Percentiles rank a stretch among this genome's conserved stretches.
These are phyloP conservation scores for Gallinago solitaria DNA, from an alignment of 2,797 vertebrate genomes.

Conservation along the genomic window DNA sequence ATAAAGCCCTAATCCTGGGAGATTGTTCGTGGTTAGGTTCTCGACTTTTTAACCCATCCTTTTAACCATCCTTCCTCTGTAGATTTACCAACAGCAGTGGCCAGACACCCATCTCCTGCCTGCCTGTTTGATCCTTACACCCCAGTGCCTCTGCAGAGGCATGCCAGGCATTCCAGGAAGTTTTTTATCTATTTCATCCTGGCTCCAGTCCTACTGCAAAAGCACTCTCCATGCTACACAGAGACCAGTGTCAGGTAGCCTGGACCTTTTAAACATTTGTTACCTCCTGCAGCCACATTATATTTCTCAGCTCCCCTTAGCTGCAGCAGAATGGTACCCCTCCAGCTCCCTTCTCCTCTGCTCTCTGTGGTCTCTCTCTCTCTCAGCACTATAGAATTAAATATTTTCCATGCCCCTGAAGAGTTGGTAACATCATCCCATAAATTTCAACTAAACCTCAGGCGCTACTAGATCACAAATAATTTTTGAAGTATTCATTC, in stretches of 20 bases:
- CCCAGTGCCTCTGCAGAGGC: not conserved
- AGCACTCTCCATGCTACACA: not conserved
- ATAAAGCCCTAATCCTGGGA: not conserved
- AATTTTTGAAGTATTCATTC: conserved; percentile 52
- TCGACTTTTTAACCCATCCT: not conserved
- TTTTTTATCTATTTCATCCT: not conserved
- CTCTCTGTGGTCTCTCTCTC: not conserved
- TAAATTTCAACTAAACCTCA: conserved; percentile 53
- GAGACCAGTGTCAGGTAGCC: not conserved
- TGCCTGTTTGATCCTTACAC: not conserved
- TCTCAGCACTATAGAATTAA: conserved; percentile 31
- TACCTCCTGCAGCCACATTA: not conserved
- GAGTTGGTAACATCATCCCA: conserved; percentile 37
- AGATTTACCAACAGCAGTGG: not conserved
- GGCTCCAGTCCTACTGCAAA: not conserved
- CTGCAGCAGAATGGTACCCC: not conserved
- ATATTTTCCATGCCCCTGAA: conserved; percentile 47
- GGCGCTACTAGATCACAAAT: conserved; percentile 41
- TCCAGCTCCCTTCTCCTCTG: not conserved
- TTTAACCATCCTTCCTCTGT: not conserved
- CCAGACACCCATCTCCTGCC: not conserved
- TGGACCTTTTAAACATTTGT: not conserved
- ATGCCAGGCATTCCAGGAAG: conserved; percentile 6
- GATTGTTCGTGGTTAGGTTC: not conserved
- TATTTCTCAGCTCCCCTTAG: not conserved